A percentile compares a stretch with the other conserved stretches of the same genome.
Evolutionary conservation across 2,113 vertebrate genomes (phyloP).

Genomic region (Megaceryle torquata): DNA sequence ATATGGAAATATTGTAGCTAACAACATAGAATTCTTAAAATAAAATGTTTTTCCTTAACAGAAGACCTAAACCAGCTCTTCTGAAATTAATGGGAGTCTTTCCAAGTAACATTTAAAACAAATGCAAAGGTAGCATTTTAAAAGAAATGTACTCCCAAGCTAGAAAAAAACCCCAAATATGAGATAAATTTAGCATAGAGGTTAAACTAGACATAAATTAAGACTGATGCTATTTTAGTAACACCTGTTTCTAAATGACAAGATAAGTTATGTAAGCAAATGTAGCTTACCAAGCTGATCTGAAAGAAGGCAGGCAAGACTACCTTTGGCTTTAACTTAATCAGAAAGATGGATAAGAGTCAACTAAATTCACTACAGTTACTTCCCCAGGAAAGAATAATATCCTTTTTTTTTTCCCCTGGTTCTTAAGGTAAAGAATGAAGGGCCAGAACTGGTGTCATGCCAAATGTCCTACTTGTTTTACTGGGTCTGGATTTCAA

Average conservation of each 20-base stretch:
- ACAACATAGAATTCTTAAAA: background rate
- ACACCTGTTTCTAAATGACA: background rate
- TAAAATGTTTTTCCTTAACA: background rate
- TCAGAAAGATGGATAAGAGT: background rate
- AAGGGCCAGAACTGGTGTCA: background rate
- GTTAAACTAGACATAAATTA: background rate
- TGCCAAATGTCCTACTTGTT: background rate
- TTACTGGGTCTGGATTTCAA: background rate
- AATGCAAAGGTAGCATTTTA: background rate
- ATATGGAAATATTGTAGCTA: background rate
- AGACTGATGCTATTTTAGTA: constrained; percentile 3
- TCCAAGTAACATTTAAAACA: background rate
- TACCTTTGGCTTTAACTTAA: background rate
- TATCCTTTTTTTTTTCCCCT: background rate
- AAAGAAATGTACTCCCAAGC: background rate
- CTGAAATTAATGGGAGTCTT: background rate
- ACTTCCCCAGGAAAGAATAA: background rate
- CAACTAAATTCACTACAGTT: background rate
- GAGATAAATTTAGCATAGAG: background rate
- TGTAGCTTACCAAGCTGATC: background rate
- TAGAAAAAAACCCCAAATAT: background rate
- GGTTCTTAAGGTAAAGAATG: background rate
- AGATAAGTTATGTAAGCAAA: constrained; percentile 7
- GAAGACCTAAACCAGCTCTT: background rate
- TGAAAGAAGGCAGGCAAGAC: background rate